phyloP scores from a whole-genome alignment of 1,140 invertebrate genomes.

The Agrilus planipennis region DNA sequence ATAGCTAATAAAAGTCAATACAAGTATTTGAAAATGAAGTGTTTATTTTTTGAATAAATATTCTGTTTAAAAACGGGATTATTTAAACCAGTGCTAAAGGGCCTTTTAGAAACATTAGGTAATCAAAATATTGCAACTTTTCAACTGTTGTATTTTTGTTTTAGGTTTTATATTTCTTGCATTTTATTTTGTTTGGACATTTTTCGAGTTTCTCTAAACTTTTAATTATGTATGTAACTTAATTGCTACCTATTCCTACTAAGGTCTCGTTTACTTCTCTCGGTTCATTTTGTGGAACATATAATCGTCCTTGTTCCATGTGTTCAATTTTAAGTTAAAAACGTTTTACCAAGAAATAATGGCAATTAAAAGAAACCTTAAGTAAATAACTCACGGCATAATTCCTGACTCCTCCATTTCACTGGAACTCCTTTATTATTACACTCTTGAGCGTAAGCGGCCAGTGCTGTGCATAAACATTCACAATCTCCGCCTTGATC shows the following conservation, averaged over 20 bases:
- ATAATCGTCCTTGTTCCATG: slow-evolving; percentile 1
- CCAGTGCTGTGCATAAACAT: slow-evolving; percentile 77
- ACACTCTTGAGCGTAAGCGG: slow-evolving; percentile 76
- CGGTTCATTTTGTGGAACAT: neutral
- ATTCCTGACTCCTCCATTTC: slow-evolving; percentile 65
- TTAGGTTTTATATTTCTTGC: no score
- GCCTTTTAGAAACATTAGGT: neutral
- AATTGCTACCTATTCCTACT: no score
- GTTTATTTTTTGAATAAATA: no score
- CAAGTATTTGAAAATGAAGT: no score
- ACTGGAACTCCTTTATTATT: slow-evolving; percentile 55
- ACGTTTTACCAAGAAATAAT: neutral
- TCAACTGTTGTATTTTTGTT: no score
- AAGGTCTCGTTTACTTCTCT: no score
- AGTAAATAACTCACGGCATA: slow-evolving; percentile 59
- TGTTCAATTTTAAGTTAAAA: neutral
- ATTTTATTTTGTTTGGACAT: no score
- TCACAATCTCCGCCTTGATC: slow-evolving; percentile 81
- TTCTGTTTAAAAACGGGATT: no score
- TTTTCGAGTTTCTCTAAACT: no score
- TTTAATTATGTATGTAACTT: no score
- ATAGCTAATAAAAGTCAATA: slow-evolving; percentile 56
- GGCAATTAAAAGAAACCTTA: slow-evolving; percentile 3
- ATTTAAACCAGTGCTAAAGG: no score
- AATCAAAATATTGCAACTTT: no score